Conservation (phyloP, 2,888 invertebrate genomes). For the Drosophila paranaensis region DNA sequence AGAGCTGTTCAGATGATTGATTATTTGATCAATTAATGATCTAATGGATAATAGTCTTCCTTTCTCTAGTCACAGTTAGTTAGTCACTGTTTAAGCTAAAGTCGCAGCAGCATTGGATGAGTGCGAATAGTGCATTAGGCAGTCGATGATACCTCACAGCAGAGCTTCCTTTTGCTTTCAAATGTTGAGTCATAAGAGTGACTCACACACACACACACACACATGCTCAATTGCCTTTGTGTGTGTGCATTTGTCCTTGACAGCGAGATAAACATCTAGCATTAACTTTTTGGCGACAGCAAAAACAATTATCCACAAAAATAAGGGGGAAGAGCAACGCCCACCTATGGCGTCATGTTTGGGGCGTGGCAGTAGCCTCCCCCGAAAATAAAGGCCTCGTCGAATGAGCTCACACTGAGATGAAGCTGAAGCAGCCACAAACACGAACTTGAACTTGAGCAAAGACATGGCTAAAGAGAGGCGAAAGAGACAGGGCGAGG, state of each 20-base stretch:
- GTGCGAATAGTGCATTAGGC: background rate
- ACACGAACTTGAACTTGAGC: constrained; percentile 73
- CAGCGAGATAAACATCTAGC: constrained; percentile 64
- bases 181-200: constrained; percentile 62
- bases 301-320: constrained; percentile 10
- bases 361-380: constrained; percentile 55
- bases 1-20: background rate
- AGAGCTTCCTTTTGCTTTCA: constrained; percentile 19
- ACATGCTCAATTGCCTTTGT: background rate
- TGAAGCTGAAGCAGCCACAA: constrained; percentile 12
- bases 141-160: background rate
- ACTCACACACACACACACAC: constrained; percentile 52
- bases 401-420: constrained; percentile 40
- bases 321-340: constrained; percentile 17
- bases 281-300: constrained; percentile 42
- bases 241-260: constrained; percentile 43
- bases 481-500: background rate
- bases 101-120: constrained; percentile 6
- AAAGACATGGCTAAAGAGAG: constrained; percentile 10
- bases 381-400: constrained; percentile 5
- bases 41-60: background rate
- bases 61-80: background rate
- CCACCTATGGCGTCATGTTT: constrained; percentile 58
- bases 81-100: background rate
- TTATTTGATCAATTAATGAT: background rate